A percentile compares a stretch with the other conserved stretches of the same genome.
Evolutionary conservation across 2,888 invertebrate species (phyloP).

Genomic region (Tortricodes alternella): DNA sequence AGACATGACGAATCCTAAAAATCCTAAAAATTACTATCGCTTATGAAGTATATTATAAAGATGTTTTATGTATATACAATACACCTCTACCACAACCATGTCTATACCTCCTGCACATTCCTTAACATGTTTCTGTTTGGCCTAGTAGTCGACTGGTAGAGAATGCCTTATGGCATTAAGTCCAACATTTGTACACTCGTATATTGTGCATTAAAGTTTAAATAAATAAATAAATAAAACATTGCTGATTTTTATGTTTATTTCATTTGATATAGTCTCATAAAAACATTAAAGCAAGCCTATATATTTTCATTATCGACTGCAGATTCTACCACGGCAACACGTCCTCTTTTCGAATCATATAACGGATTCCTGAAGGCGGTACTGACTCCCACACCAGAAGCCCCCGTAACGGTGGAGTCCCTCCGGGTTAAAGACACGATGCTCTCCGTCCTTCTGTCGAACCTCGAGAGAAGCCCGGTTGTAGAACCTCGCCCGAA

Average conservation of each 20-base stretch:
- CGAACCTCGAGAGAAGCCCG: constrained; percentile 56
- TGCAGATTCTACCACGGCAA: constrained; percentile 52
- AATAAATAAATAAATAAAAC: no score
- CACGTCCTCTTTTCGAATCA: constrained; percentile 66
- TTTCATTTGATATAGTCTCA: not conserved
- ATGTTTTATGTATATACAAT: no score
- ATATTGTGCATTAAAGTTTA: no score
- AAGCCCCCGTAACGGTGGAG: constrained; percentile 49
- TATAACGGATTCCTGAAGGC: constrained; percentile 74
- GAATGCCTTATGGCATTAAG: no score
- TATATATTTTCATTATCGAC: constrained; percentile 46
- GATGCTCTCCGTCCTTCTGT: constrained; percentile 67
- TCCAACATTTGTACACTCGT: no score
- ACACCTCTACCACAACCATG: no score
- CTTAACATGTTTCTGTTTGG: no score
- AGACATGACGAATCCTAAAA: no score
- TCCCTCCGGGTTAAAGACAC: constrained; percentile 69
- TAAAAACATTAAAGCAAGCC: not conserved
- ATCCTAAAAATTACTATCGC: no score
- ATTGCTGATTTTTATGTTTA: not conserved
- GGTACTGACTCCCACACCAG: constrained; percentile 43
- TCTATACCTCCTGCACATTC: no score
- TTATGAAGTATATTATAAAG: no score
- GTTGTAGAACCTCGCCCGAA: constrained; percentile 42
- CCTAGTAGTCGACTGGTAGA: no score